phyloP scores from a whole-genome alignment of 2,113 vertebrate species.

The Cebus imitator region DNA sequence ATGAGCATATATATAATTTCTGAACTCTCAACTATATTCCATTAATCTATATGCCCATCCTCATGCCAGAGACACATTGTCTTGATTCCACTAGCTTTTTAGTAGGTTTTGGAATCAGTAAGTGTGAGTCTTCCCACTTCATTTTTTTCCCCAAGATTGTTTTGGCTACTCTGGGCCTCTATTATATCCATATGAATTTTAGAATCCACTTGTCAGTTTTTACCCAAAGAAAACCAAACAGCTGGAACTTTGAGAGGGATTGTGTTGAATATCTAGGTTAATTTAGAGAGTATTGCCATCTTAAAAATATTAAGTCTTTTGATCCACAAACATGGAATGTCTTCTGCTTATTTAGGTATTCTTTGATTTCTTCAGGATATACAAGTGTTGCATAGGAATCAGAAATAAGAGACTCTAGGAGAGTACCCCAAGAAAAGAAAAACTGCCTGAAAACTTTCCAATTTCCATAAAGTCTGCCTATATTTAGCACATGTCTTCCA shows the following conservation, averaged over 20 bases:
- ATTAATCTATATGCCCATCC: neutral
- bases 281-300: neutral
- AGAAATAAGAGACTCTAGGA: neutral
- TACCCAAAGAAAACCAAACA: neutral
- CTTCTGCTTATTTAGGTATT: neutral
- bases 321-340: neutral
- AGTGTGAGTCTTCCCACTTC: neutral
- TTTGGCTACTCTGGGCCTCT: neutral
- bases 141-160: neutral
- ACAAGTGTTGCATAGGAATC: neutral
- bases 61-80: neutral
- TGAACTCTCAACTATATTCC: neutral
- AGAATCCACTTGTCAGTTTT: neutral
- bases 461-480: neutral
- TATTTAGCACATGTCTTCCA: neutral
- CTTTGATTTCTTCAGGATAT: conserved; percentile 36
- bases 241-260: neutral
- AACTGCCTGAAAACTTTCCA: neutral
- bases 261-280: neutral
- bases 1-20: neutral
- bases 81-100: neutral
- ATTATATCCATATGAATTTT: neutral
- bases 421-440: neutral
- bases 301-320: neutral
- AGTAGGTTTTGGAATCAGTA: neutral